phyloP scores from a whole-genome alignment of 92 coral and sea anemone genomes.

The Phenganax stokvisi region DNA sequence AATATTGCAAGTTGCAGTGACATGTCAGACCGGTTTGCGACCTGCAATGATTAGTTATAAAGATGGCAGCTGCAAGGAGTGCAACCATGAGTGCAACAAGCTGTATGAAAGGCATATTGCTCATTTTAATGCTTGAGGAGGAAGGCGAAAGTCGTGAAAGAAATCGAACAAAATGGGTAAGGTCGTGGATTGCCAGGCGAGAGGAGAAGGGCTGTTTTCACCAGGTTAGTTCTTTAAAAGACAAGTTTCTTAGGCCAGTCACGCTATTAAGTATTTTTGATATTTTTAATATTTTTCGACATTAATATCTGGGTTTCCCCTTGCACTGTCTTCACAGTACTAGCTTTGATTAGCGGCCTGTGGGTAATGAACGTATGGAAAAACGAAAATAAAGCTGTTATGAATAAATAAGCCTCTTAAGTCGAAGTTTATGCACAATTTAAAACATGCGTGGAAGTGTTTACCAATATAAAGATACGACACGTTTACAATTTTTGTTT shows the following conservation, averaged over 20 bases:
- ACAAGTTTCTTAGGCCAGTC: slow-evolving; percentile 5
- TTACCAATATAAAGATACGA: no score
- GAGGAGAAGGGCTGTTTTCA: slow-evolving; percentile 45
- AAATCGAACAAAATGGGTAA: slow-evolving; percentile 23
- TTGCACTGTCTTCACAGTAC: no score
- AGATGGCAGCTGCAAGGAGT: not conserved
- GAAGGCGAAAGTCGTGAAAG: not conserved
- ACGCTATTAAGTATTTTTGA: no score
- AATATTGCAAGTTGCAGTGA: no score
- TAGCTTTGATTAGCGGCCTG: no score
- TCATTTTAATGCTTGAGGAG: slow-evolving; percentile 12
- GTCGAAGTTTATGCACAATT: not conserved
- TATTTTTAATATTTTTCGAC: no score
- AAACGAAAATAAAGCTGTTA: not conserved
- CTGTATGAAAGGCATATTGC: slow-evolving; percentile 1
- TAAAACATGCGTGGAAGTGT: no score
- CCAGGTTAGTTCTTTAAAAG: slow-evolving; percentile 27
- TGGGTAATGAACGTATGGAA: no score
- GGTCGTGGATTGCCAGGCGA: slow-evolving; percentile 40
- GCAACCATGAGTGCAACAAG: not conserved
- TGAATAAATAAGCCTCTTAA: not conserved
- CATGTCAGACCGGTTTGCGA: no score
- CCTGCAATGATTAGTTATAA: not conserved
- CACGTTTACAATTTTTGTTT: no score
- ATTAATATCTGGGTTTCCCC: no score